Base-by-base conservation (phyloP, 2,113 vertebrate species). In the Neogale vison region DNA sequence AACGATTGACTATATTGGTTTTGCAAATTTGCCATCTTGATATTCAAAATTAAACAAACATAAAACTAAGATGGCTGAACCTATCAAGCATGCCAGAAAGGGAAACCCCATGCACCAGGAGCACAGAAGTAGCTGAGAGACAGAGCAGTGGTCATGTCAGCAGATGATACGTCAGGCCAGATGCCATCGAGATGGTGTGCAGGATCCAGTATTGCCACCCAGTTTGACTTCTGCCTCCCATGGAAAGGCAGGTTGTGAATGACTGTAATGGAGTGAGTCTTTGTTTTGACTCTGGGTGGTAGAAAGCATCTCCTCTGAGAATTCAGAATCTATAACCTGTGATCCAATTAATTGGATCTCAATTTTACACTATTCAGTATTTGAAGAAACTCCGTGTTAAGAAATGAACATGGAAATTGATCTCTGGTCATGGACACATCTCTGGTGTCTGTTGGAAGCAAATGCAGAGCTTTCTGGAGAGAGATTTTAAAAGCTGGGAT, bases 141-240 rank as follows among this genome's bases (percentile, higher is more conserved):
- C 6, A 42, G 24, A 79, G 21, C 13, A 34, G 21, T 24, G 36
- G 4, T 45, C 18, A 6, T 23, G 8, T 13, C 5, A 31, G 29
- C 47, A 23, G 20, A 26, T 11, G 29, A 6, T 3, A 1, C 3
- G 18, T 52, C 3, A 26, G 21, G 5, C 2, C 2, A 4, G 12
- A 17, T 17, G 14, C 34, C 61, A 26, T 12, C 57, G 45, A 59
- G 26, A 47, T 6, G 7, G 0, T 31, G 7, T 17, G 11, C 2
- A 82, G 18, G 52, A 12, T 12, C 1, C 29, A 45, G 23, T 21
- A 21, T 13, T 57, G 18, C 10, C 29, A n/a, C 31, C 52, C 24
- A 26, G 6, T 14, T n/a, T 18, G 13, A 13, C 55, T n/a, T 76
- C 59, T 63, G 52, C 1, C 13, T n/a, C 1, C 31, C 29, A 29